Conservation (phyloP, 2,797 vertebrate genomes). For the Liparis tanakae region DNA sequence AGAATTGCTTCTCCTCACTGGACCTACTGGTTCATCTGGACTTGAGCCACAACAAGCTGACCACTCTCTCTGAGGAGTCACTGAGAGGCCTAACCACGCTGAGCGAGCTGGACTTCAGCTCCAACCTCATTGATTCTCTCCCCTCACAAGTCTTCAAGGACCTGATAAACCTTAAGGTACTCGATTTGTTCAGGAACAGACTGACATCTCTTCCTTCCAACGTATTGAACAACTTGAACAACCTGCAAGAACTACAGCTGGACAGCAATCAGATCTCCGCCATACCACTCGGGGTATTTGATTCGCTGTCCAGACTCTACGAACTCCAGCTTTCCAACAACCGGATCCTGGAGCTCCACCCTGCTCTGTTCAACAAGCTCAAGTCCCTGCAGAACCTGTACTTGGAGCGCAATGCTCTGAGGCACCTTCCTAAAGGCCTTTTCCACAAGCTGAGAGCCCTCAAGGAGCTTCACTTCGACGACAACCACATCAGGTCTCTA, state of each 20-base stretch:
- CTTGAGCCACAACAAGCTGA: conserved; percentile 68
- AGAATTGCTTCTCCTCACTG: conserved; percentile 61
- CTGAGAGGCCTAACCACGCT: conserved; percentile 66
- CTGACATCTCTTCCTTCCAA: conserved; percentile 57
- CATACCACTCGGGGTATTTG: conserved; percentile 57
- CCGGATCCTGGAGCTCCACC: conserved; percentile 58
- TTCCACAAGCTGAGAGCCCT: conserved; percentile 58
- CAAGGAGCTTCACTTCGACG: conserved; percentile 62
- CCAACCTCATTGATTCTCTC: conserved; percentile 66
- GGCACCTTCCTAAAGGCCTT: conserved; percentile 50
- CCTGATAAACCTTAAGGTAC: conserved; percentile 52
- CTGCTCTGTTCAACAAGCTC: conserved; percentile 49
- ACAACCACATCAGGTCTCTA: conserved; percentile 67
- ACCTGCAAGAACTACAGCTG: conserved; percentile 69
- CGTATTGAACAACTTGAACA: conserved; percentile 60
- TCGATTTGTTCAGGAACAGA: conserved; percentile 74
- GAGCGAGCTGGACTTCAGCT: conserved; percentile 64
- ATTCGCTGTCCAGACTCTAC: conserved; percentile 44
- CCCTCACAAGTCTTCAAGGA: conserved; percentile 49
- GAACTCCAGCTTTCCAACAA: conserved; percentile 76
- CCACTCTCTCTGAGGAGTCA: conserved; percentile 50
- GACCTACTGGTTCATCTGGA: conserved; percentile 49
- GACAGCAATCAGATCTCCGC: conserved; percentile 68
- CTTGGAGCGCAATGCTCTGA: conserved; percentile 66
- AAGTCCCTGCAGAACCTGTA: conserved; percentile 64